Base-by-base conservation (phyloP, 2,797 vertebrate species). In the Acanthis flammea region DNA sequence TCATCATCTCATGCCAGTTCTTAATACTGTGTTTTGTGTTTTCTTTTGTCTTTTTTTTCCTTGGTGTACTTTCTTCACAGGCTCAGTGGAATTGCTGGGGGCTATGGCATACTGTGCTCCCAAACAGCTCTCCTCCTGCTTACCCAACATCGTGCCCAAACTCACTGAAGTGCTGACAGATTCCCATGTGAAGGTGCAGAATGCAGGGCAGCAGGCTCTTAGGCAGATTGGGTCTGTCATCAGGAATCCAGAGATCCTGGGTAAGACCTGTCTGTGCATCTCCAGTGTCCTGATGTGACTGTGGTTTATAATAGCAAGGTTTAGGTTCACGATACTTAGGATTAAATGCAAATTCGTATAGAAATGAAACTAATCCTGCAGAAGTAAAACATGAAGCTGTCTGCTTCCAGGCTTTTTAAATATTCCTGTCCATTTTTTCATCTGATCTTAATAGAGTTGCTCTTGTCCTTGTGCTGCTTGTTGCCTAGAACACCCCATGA, bases 171-270 rank as follows among this genome's bases (percentile, higher is more conserved):
- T 99, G 96, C 98, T 99, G 88, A 99, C 99, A 0, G 99, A 99
- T 97, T 99, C 99, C 23, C 99, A 99, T 0, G 99, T 99, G 77
- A 99, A 99, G 97, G 99, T 99, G 94, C 99, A 99, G 98, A 99
- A 99, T 80, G 99, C 99, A 1, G 99, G 99, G 18, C 99, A 99
- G 96, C 99, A 99, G 93, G 99, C 99, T 2, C 98, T 99, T 22
- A 98, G 99, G 66, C 99, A 98, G 97, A 99, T 99, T 6, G 99
- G 99, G 70, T 99, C 99, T 0, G 99, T 99, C 97, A 99, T 99
- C 97, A 98, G 99, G 79, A 99, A 99, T 95, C 99, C 99, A 4
- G 99, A 99, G 97, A 99, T 99, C 96, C 97, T 99, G 51, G 99
- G 99, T 99, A 97, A 94, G 97, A 81, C 15, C 31, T 39, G 12